These are phyloP conservation scores for Sinocyclocheilus anophthalmus DNA, from an alignment of 2,113 vertebrate species.

Conservation along the genomic window DNA sequence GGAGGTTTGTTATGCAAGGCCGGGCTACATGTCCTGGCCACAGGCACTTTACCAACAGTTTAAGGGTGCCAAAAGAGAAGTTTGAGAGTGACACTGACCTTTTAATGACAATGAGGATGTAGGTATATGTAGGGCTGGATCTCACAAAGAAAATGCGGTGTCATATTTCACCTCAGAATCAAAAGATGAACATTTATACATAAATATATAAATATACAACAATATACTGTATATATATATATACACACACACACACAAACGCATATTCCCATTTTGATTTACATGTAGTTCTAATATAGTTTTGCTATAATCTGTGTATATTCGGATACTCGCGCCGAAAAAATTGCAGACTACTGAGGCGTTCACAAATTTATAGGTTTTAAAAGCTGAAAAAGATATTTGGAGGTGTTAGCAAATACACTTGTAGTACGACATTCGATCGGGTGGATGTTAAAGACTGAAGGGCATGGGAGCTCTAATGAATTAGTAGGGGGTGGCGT, in stretches of 20 bases:
- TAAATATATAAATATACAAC: background rate
- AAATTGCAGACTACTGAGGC: no score
- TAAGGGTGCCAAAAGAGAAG: background rate
- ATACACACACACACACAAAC: background rate
- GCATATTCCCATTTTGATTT: background rate
- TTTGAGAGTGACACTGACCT: slow-evolving; percentile 21
- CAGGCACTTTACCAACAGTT: background rate
- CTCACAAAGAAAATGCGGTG: background rate
- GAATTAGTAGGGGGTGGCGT: no score
- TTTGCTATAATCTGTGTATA: background rate
- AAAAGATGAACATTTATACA: background rate
- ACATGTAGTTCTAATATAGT: background rate
- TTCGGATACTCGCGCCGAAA: no score
- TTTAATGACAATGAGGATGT: slow-evolving; percentile 40
- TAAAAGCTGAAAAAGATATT: no score
- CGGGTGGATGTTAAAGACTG: no score
- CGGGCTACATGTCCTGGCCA: slow-evolving; percentile 34
- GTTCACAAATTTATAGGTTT: no score
- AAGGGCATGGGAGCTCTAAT: no score
- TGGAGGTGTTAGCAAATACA: no score
- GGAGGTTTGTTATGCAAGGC: slow-evolving; percentile 28
- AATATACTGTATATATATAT: no score
- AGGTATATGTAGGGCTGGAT: slow-evolving; percentile 22
- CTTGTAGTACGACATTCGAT: no score
- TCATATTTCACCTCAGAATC: background rate